phyloP scores from a whole-genome alignment of 2,888 invertebrate species.

The Melieria omissa region DNA sequence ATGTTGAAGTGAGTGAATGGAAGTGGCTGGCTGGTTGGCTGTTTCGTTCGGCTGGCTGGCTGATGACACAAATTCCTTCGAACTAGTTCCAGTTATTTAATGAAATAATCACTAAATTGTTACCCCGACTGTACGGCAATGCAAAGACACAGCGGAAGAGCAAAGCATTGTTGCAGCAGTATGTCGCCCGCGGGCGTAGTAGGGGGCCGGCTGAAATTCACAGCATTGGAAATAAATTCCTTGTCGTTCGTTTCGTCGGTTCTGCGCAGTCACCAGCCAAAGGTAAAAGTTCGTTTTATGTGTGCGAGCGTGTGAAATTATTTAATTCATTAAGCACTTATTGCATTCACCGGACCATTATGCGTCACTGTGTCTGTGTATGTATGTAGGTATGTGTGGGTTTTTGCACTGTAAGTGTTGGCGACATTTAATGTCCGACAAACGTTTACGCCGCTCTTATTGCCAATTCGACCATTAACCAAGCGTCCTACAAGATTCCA shows the following conservation, averaged over 20 bases:
- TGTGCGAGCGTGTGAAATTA: constrained; percentile 29
- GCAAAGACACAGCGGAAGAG: too few species aligned
- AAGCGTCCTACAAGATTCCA: too few species aligned
- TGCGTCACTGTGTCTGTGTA: constrained; percentile 4
- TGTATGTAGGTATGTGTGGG: not conserved
- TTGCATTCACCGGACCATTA: not conserved
- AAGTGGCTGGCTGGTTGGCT: too few species aligned
- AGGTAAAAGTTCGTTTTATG: constrained; percentile 33
- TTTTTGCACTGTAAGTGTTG: too few species aligned
- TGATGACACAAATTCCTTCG: constrained; percentile 34
- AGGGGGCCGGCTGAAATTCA: too few species aligned
- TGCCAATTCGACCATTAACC: too few species aligned
- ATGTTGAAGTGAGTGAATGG: not conserved
- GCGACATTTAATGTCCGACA: too few species aligned
- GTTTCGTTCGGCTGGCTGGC: constrained; percentile 7
- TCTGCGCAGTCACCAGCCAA: not conserved
- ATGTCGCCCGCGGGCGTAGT: too few species aligned
- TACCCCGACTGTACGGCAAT: not conserved
- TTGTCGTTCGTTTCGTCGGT: not conserved
- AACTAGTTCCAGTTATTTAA: constrained; percentile 33
- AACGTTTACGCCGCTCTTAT: too few species aligned
- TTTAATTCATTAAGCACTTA: constrained; percentile 32
- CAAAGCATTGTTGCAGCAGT: too few species aligned
- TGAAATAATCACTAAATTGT: constrained; percentile 35
- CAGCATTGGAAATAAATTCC: not conserved